phyloP scores from a whole-genome alignment of 2,888 invertebrate genomes.

The Elaeidobius kamerunicus region DNA sequence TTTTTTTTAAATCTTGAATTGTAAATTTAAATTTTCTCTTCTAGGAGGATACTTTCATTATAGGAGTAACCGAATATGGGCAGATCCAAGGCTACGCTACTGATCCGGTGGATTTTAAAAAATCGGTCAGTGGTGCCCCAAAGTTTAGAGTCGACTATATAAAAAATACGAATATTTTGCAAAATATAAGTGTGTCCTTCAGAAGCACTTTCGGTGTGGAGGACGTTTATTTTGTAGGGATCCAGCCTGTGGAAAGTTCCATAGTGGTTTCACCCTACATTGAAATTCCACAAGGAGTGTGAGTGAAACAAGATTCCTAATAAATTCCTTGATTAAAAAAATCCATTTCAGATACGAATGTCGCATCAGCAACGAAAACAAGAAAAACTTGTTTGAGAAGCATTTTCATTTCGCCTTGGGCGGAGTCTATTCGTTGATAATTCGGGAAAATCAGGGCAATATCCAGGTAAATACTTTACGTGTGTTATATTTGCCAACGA shows the following conservation, averaged over 20 bases:
- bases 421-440: constrained; percentile 57
- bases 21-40: constrained; percentile 8
- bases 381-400: constrained; percentile 34
- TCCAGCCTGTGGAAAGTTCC: constrained; percentile 46
- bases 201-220: constrained; percentile 45
- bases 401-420: constrained; percentile 47
- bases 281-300: constrained; percentile 60
- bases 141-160: constrained; percentile 53
- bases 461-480: constrained; percentile 51
- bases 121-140: constrained; percentile 61
- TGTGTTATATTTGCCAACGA: too few species aligned
- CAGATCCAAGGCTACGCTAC: constrained; percentile 54
- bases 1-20: not conserved
- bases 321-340: too few species aligned
- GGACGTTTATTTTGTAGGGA: constrained; percentile 57
- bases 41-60: constrained; percentile 48
- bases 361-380: constrained; percentile 36
- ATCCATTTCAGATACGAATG: constrained; percentile 46
- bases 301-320: constrained; percentile 35
- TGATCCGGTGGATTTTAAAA: constrained; percentile 57
- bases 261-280: constrained; percentile 57
- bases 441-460: constrained; percentile 44
- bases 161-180: constrained; percentile 38
- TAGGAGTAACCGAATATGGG: constrained; percentile 47
- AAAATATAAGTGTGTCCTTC: constrained; percentile 46